Evolutionary conservation across 2,797 vertebrate species (phyloP).

Genomic region (Malurus leucopterus): DNA sequence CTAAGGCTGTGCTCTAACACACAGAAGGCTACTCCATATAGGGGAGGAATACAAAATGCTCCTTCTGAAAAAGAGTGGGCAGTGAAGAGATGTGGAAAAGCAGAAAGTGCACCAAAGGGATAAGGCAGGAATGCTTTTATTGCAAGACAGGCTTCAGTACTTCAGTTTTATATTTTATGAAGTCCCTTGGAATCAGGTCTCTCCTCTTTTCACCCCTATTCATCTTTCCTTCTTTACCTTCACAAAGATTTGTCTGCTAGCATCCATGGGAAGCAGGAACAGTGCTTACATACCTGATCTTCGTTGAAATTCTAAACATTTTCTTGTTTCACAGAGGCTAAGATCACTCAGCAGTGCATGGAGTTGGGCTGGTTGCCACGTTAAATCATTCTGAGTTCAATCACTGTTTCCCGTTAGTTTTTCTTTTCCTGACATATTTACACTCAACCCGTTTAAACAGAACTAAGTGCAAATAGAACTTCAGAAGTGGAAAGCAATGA

Average conservation of each 20-base stretch:
- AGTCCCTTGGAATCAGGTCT: not conserved
- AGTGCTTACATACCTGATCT: not conserved
- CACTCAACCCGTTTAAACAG: not conserved
- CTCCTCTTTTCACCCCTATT: not conserved
- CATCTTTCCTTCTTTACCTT: not conserved
- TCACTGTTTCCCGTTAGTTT: not conserved
- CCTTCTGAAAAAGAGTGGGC: not conserved
- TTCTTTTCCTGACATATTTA: not conserved
- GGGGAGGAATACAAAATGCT: not conserved
- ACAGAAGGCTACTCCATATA: not conserved
- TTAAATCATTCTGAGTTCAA: conserved; percentile 17
- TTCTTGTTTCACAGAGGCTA: not conserved
- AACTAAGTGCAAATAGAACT: conserved; percentile 14
- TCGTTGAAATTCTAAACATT: conserved; percentile 18
- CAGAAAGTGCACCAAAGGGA: not conserved
- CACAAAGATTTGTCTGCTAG: not conserved
- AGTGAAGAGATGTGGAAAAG: not conserved
- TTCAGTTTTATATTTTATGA: not conserved
- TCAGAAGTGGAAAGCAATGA: not conserved
- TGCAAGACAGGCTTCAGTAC: not conserved
- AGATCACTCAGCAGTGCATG: not conserved
- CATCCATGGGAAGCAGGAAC: not conserved
- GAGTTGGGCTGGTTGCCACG: conserved; percentile 9
- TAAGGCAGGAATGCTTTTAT: not conserved
- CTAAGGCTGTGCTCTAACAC: not conserved